Evolutionary conservation across 2,888 invertebrate species (phyloP).

Genomic region (Cryptocheilus praepositus): DNA sequence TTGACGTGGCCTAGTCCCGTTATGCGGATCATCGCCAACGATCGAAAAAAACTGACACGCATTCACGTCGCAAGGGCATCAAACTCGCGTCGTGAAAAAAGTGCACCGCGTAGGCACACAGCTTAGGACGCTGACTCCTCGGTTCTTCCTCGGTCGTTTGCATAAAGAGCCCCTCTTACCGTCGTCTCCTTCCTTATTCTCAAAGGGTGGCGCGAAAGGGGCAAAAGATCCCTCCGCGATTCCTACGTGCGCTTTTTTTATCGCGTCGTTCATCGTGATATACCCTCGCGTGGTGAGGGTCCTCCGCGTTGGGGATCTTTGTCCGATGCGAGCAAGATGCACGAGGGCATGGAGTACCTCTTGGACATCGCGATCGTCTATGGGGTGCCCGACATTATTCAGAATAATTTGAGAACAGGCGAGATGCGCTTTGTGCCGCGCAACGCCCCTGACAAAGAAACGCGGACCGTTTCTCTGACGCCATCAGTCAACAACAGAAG

Average conservation of each 20-base stretch:
- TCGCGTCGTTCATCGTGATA: constrained; percentile 41
- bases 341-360: constrained; percentile 12
- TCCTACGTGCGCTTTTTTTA: constrained; percentile 45
- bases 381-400: background rate
- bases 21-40: background rate
- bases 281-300: constrained; percentile 17
- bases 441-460: too few species aligned
- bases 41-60: constrained; percentile 11
- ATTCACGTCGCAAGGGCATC: constrained; percentile 1
- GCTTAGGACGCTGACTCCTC: constrained; percentile 42
- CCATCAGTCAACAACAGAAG: too few species aligned
- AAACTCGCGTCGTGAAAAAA: constrained; percentile 23
- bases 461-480: too few species aligned
- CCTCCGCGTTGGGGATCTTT: constrained; percentile 35
- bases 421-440: background rate
- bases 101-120: constrained; percentile 35
- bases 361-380: constrained; percentile 10
- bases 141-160: constrained; percentile 46
- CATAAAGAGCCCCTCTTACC: constrained; percentile 43
- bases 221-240: constrained; percentile 29
- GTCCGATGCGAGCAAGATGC: constrained; percentile 32
- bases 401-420: constrained; percentile 8
- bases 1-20: constrained; percentile 1
- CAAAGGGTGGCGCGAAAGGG: constrained; percentile 26
- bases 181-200: constrained; percentile 8